Conservation (phyloP, 1,140 invertebrate genomes). For the Thaumatotibia leucotreta region DNA sequence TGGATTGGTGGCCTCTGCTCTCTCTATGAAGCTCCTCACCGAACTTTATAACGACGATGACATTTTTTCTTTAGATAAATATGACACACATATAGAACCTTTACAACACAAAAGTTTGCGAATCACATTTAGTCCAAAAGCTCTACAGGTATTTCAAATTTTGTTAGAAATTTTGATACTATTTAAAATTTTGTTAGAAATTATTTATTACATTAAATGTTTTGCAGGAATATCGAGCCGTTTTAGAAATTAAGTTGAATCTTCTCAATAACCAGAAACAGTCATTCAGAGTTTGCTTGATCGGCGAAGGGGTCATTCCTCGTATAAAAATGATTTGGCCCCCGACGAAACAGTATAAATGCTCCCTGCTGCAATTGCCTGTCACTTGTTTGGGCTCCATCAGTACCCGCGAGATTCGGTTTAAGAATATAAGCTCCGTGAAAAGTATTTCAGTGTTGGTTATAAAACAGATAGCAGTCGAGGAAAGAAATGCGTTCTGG, state of each 20-base stretch:
- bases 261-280: constrained; percentile 55
- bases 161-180: no score
- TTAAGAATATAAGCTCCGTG: constrained; percentile 56
- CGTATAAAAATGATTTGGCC: constrained; percentile 49
- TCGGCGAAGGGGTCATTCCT: constrained; percentile 63
- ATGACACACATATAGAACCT: constrained; percentile 62
- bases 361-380: constrained; percentile 43
- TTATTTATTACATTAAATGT: no score
- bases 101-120: constrained; percentile 56
- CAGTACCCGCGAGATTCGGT: constrained; percentile 39
- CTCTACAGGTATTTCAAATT: constrained; percentile 51
- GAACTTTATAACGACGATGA: constrained; percentile 44
- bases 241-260: constrained; percentile 62
- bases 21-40: constrained; percentile 57
- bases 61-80: constrained; percentile 62
- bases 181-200: no score
- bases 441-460: constrained; percentile 39
- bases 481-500: constrained; percentile 54
- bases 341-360: constrained; percentile 34
- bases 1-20: constrained; percentile 56
- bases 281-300: constrained; percentile 60
- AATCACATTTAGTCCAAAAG: constrained; percentile 63
- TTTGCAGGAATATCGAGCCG: constrained; percentile 57
- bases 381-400: constrained; percentile 59
- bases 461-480: constrained; percentile 30